Percentiles rank a stretch among this genome's conserved stretches.
These are phyloP conservation scores for Sitobion miscanthi DNA, from an alignment of 1,140 invertebrate genomes.

Conservation along the genomic window DNA sequence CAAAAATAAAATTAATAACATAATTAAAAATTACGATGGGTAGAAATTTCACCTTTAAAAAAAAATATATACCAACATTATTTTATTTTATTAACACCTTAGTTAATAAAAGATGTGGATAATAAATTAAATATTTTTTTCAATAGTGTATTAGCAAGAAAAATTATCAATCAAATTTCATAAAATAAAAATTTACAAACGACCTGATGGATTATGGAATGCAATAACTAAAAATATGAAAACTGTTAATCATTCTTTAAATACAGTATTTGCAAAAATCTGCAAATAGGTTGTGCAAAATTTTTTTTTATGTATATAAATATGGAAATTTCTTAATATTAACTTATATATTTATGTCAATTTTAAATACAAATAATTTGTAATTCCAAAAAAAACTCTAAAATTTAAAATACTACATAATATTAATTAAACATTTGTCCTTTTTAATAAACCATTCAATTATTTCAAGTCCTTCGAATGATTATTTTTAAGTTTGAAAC, in stretches of 20 bases:
- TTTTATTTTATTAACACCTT: not conserved
- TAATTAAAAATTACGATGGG: not conserved
- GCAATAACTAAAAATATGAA: constrained; percentile 2
- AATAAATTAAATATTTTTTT: not conserved
- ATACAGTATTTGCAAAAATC: not conserved
- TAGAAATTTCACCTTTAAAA: constrained; percentile 6
- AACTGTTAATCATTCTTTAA: not conserved
- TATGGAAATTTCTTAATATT: not conserved
- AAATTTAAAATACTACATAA: constrained; percentile 14
- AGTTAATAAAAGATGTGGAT: not conserved
- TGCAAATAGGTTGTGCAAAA: not conserved
- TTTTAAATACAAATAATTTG: not conserved
- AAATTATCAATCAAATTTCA: not conserved
- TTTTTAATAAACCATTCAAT: not conserved
- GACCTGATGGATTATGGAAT: not conserved
- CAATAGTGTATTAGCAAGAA: not conserved
- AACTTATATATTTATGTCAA: not conserved
- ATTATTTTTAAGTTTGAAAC: not conserved
- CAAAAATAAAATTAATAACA: constrained; percentile 14
- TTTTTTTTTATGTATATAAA: not conserved
- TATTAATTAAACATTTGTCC: constrained; percentile 1
- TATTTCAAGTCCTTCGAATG: not conserved
- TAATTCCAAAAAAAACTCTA: not conserved
- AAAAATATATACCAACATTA: not conserved
- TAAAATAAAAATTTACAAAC: constrained; percentile 9